phyloP scores from a whole-genome alignment of 2,888 invertebrate species.

The Drosophila putrida region DNA sequence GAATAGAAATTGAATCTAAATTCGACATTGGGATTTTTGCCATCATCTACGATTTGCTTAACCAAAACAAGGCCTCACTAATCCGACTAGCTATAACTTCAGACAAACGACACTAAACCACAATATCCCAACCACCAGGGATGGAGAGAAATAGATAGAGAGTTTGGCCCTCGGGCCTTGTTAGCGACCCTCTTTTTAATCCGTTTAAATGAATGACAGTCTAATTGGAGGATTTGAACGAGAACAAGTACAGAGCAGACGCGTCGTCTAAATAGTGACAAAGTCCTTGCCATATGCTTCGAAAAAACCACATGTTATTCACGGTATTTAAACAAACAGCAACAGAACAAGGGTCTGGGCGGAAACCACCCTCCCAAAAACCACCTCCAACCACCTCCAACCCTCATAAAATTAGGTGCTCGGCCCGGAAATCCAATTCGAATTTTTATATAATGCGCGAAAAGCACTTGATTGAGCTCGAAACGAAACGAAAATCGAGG shows the following conservation, averaged over 20 bases:
- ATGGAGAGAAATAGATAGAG: slow-evolving; percentile 21
- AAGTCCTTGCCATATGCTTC: slow-evolving; percentile 85
- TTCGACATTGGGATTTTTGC: slow-evolving; percentile 30
- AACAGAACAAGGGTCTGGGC: slow-evolving; percentile 57
- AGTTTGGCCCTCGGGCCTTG: slow-evolving; percentile 62
- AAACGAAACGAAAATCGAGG: slow-evolving; percentile 13
- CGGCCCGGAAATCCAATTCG: slow-evolving; percentile 80
- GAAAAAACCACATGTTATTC: slow-evolving; percentile 86
- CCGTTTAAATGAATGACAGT: slow-evolving; percentile 85
- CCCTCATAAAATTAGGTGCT: slow-evolving; percentile 74
- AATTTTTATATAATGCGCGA: slow-evolving; percentile 83
- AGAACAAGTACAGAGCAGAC: slow-evolving; percentile 49
- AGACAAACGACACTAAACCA: slow-evolving; percentile 48
- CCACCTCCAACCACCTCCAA: slow-evolving; percentile 39
- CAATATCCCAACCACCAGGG: slow-evolving; percentile 55
- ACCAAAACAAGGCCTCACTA: slow-evolving; percentile 77
- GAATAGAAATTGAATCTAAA: slow-evolving; percentile 11
- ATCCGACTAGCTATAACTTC: slow-evolving; percentile 57
- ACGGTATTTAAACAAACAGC: slow-evolving; percentile 85
- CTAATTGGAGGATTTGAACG: slow-evolving; percentile 84
- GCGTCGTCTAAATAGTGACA: slow-evolving; percentile 77
- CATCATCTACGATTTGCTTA: slow-evolving; percentile 73
- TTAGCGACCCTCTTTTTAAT: slow-evolving; percentile 76
- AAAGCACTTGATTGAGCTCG: slow-evolving; percentile 78
- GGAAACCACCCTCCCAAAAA: slow-evolving; percentile 55